Conservation (phyloP, 2,113 vertebrate species). For the Callospermophilus lateralis region DNA sequence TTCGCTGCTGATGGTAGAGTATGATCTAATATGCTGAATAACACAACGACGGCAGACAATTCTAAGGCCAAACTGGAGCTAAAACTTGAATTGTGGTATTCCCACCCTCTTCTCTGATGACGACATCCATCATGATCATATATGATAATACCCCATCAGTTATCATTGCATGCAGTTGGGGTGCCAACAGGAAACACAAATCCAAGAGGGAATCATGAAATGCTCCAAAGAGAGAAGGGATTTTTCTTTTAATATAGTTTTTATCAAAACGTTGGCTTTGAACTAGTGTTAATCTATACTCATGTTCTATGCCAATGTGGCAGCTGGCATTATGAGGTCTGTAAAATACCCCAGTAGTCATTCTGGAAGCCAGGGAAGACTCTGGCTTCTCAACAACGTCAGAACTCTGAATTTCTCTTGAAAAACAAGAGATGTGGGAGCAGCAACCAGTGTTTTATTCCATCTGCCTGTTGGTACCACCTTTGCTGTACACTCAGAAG, state of each 20-base stretch:
- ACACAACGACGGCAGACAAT: not conserved
- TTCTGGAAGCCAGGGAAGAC: not conserved
- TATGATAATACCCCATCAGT: not conserved
- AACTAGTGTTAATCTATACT: not conserved
- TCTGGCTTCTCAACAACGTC: not conserved
- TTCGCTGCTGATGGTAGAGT: not conserved
- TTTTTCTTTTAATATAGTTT: not conserved
- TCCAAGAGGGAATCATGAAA: not conserved
- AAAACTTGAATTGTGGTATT: not conserved
- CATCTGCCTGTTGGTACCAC: not conserved
- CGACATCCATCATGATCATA: not conserved
- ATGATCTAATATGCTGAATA: not conserved
- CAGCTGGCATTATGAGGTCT: not conserved
- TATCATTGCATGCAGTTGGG: not conserved
- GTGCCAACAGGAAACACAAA: not conserved
- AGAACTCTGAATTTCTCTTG: not conserved
- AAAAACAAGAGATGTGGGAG: not conserved
- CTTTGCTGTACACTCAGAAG: not conserved
- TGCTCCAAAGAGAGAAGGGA: not conserved
- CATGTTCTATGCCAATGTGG: not conserved
- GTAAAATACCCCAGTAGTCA: not conserved
- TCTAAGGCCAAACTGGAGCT: not conserved
- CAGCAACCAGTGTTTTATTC: not conserved
- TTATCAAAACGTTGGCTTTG: not conserved
- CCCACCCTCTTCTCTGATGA: no score